Conservation (phyloP, 2,888 invertebrate genomes). For the Tetragnatha montana region DNA sequence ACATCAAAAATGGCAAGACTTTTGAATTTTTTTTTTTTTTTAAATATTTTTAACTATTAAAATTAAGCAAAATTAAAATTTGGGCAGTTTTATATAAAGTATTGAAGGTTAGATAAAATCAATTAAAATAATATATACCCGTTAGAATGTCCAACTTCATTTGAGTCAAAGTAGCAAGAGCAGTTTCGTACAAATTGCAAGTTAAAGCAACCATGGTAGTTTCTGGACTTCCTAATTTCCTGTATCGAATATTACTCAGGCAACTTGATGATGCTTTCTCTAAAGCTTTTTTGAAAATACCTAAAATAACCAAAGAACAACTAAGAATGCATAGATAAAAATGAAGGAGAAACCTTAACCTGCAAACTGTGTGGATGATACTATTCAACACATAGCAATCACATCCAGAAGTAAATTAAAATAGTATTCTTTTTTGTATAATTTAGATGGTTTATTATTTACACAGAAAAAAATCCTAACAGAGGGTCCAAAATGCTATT, state of each 20-base stretch:
- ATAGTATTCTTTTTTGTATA: too few species aligned
- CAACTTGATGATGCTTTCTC: slow-evolving; percentile 75
- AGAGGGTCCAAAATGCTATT: too few species aligned
- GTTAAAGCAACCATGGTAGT: slow-evolving; percentile 88
- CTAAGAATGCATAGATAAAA: background rate
- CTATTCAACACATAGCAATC: background rate
- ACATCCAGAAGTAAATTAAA: background rate
- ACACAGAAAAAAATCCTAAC: too few species aligned
- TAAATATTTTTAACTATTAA: background rate
- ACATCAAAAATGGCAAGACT: background rate
- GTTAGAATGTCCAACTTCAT: slow-evolving; percentile 93
- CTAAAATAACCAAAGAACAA: slow-evolving; percentile 72
- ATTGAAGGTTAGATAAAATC: background rate
- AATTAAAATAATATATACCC: slow-evolving; percentile 79
- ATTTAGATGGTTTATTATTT: too few species aligned
- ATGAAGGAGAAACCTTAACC: background rate
- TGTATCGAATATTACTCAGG: slow-evolving; percentile 59
- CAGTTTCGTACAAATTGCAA: slow-evolving; percentile 93
- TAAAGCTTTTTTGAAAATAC: slow-evolving; percentile 76
- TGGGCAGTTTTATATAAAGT: background rate
- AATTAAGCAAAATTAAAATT: background rate
- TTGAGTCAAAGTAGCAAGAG: slow-evolving; percentile 91
- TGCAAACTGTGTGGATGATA: too few species aligned
- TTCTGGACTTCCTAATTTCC: slow-evolving; percentile 80
- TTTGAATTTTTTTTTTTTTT: background rate